Evolutionary conservation across 2,888 invertebrate genomes (phyloP).

Genomic region (Callimorpha dominula): DNA sequence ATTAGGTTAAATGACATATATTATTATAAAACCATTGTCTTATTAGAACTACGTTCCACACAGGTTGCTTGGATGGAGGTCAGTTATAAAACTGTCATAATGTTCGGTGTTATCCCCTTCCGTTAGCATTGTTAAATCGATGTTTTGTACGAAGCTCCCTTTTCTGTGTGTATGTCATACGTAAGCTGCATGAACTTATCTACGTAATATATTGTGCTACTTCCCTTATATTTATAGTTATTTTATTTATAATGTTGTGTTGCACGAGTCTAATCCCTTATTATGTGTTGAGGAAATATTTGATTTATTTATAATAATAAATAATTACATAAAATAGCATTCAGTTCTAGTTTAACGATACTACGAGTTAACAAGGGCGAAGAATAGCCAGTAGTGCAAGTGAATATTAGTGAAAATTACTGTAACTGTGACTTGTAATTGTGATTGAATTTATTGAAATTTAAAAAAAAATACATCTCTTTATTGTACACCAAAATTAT

Average conservation of each 20-base stretch:
- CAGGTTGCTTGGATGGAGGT: slow-evolving; percentile 90
- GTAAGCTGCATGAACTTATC: slow-evolving; percentile 38
- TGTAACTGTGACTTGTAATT: too few relatives aligned
- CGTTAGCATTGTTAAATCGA: slow-evolving; percentile 52
- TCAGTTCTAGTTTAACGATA: too few relatives aligned
- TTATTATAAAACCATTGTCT: slow-evolving; percentile 40
- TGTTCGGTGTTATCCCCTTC: slow-evolving; percentile 63
- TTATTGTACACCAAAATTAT: too few relatives aligned
- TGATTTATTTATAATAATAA: not conserved
- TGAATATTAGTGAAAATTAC: too few relatives aligned
- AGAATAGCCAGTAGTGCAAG: too few relatives aligned
- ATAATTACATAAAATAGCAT: not conserved
- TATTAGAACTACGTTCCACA: slow-evolving; percentile 70
- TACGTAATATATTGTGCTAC: slow-evolving; percentile 23
- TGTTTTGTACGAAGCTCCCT: slow-evolving; percentile 55
- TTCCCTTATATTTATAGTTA: too few relatives aligned
- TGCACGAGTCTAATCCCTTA: slow-evolving; percentile 44
- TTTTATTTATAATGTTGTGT: slow-evolving; percentile 34
- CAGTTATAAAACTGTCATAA: slow-evolving; percentile 71
- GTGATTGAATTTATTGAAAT: too few relatives aligned
- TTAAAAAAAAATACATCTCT: too few relatives aligned
- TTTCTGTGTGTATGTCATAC: slow-evolving; percentile 16
- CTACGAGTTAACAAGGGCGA: too few relatives aligned
- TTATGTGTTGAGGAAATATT: slow-evolving; percentile 2
- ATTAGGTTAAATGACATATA: slow-evolving; percentile 26